These are phyloP conservation scores for Danionella dracula DNA, from an alignment of 2,797 vertebrate genomes.

Conservation along the genomic window DNA sequence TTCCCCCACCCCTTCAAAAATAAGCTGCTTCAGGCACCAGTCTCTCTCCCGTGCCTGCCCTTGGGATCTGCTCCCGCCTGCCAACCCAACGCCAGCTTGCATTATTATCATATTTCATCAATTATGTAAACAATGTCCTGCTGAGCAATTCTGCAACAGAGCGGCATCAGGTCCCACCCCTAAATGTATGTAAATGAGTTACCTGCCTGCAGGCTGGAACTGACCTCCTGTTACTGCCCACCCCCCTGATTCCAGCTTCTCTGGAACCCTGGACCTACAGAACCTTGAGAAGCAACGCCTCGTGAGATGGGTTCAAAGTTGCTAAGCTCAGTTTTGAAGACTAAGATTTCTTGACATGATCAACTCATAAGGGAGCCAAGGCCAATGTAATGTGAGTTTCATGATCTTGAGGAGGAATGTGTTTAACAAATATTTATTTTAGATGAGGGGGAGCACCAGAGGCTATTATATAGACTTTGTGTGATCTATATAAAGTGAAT, in stretches of 20 bases:
- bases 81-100: constrained; percentile 64
- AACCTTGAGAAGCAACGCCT: constrained; percentile 38
- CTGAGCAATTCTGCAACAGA: constrained; percentile 59
- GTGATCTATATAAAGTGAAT: no score
- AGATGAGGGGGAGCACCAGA: constrained; percentile 1
- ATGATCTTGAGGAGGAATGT: constrained; percentile 29
- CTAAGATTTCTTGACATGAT: constrained; percentile 36
- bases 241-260: constrained; percentile 29
- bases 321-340: constrained; percentile 33
- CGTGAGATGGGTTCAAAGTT: constrained; percentile 32
- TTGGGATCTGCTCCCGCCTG: constrained; percentile 39
- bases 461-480: neutral
- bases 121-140: constrained; percentile 72
- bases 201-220: constrained; percentile 57
- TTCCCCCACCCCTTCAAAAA: constrained; percentile 2
- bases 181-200: constrained; percentile 72
- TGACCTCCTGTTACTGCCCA: constrained; percentile 62
- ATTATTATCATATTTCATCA: constrained; percentile 80
- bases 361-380: constrained; percentile 20
- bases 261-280: constrained; percentile 27
- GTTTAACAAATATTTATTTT: constrained; percentile 37
- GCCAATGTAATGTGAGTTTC: constrained; percentile 9
- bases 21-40: constrained; percentile 24
- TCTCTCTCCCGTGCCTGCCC: constrained; percentile 12
- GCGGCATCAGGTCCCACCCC: constrained; percentile 51